Base-by-base conservation (phyloP, 2,797 vertebrate genomes). In the Propithecus deckenii region DNA sequence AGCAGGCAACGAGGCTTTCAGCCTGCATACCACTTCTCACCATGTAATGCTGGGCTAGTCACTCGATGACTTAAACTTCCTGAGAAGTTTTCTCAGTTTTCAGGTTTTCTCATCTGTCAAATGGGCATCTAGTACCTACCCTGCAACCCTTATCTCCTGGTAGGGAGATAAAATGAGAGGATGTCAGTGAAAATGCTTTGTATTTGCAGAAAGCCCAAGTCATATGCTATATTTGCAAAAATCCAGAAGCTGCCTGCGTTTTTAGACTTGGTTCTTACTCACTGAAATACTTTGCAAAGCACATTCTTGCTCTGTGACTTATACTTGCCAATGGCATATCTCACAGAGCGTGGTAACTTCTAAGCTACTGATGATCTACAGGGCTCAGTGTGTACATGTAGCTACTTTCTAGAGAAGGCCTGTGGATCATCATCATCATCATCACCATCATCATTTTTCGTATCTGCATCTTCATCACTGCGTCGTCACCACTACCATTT, bases 181-280 rank as follows among this genome's bases (percentile, higher is more conserved):
- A 46, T 69, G 46, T 48, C 59, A 46, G 28, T 50, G 43, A 88
- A 94, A 88, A 91, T 79, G 23, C 55, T 95, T 92, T 91, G 46
- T 43, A 55, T 80, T 84, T 96, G 32, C 50, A 86, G 92, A 92
- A 94, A 97, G 12, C 25, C 23, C 17, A 81, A 61, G 55, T 69
- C 84, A 96, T 48, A 76, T 46, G 59, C 67, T 81, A 2, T 43
- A 50, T 32, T 71, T 94, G 28, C 14, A 80, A 83, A 96, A 79
- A 52, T 43, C 59, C 78, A 91, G 63, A 91, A 95, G 69, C 48
- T 94, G 38, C 48, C 32, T 41, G 4, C 61, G 43, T 50, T 92
- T 98, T 86, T 41, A 93, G 59, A 71, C 35, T 76, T 96, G 12
- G 52, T 84, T 91, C 63, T 90, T 94, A 84, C 23, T 95, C 65